Evolutionary conservation across 2,113 vertebrate genomes (phyloP).

Genomic region (Archocentrus centrarchus): DNA sequence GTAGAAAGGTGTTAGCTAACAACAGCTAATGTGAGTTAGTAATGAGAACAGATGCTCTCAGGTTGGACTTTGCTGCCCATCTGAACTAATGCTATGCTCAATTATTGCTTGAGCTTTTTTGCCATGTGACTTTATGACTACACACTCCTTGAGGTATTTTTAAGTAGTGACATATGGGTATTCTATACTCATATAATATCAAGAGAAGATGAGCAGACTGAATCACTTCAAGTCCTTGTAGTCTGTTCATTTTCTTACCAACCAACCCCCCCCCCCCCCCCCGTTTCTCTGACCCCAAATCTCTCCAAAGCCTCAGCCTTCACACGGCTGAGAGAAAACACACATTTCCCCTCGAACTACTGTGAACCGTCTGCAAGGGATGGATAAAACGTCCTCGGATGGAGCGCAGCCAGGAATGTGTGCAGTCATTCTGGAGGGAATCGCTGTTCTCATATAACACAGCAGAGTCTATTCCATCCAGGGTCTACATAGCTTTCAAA

Average conservation of each 20-base stretch:
- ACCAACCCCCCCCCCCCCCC: too few relatives aligned
- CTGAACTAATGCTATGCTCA: neutral
- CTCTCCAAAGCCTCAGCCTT: conserved; percentile 33
- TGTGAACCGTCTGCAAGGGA: conserved; percentile 51
- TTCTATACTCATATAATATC: neutral
- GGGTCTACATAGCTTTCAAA: neutral
- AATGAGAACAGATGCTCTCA: neutral
- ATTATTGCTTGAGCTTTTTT: neutral
- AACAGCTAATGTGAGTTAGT: neutral
- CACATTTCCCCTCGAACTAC: conserved; percentile 54
- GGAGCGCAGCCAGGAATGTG: conserved; percentile 45
- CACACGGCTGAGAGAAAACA: conserved; percentile 72
- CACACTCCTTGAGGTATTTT: neutral
- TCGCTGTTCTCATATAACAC: conserved; percentile 15
- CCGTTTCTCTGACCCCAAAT: neutral
- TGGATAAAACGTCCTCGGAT: neutral
- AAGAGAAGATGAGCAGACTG: neutral
- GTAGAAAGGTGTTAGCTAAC: neutral
- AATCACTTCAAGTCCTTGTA: neutral
- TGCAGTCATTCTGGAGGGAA: conserved; percentile 30
- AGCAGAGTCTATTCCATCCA: neutral
- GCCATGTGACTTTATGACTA: neutral
- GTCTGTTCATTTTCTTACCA: conserved; percentile 6
- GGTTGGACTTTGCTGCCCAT: neutral
- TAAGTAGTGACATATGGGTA: neutral